Base-by-base conservation (phyloP, 2,888 invertebrate genomes). In the Leptinotarsa peninsularis region DNA sequence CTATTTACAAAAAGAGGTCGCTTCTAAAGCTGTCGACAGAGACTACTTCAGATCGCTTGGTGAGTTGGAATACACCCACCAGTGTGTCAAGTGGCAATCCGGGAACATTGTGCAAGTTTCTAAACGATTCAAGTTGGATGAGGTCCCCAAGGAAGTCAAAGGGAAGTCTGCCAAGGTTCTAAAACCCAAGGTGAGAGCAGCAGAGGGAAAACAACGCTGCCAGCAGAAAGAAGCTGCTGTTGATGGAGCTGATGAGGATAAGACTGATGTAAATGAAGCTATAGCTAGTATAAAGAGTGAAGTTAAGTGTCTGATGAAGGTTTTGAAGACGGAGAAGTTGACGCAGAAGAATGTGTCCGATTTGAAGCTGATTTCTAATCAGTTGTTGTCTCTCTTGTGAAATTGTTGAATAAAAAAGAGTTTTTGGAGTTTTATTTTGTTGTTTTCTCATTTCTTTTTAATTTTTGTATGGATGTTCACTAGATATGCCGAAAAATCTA, bases 291-390 rank as follows among this genome's bases (percentile, higher is more conserved):
- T 83, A 54, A 82, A 82, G 72, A 76, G 81, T 1, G 83, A 83
- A 72, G 78, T 83, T 4, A 83, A 83, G 72, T 79, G 80, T 77
- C 76, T 83, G 56, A 66, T 78, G 66, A 80, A 81, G 33, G 72
- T 80, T 18, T 74, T 78, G 43, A 82, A 81, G 50, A 81, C 77
- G 74, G 81, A 82, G 66, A 82, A 82, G 74, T 71, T 82, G 72
- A 79, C 76, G 58, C 49, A 74, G 33, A 83, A 83, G 76, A 82
- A 83, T 76, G 73, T 74, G 17, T 74, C 80, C 2, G 81, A 82
- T 77, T 71, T 83, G 49, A 81, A 79, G 68, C 75, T 80, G 58
- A 68, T 82, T 50, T 73, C 81, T 10, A 79, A 79, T 74, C 80
- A 82, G 56, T 78, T 83, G 66, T 74, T 78, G 52, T 83, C 82